Evolutionary conservation across 2,113 vertebrate species (phyloP), one percentile per base, ranked within the genome.

Genomic region (Hystrix brachyura): DNA sequence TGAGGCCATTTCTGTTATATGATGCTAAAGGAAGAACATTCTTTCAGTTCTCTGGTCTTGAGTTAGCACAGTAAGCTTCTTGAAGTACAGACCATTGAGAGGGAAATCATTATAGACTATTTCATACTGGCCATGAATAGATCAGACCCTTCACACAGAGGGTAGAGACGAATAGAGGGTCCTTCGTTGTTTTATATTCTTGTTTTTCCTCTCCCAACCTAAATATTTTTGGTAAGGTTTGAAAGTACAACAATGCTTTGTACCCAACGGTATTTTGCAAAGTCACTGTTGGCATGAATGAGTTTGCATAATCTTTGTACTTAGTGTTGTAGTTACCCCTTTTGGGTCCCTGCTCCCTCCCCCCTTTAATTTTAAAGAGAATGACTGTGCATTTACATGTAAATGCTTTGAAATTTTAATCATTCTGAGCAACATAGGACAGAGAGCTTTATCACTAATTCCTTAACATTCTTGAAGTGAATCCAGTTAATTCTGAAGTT

Each of bases 401-500:
- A 80, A 90, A 59, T 80, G 7, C 27, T 93, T 79, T 85, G 25
- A 48, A 38, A 38, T 85, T 93, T 92, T 78, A 53, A 55, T 91
- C 84, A 84, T 78, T 57, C n/a, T 67, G n/a, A 72, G 21, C 53
- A 92, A 3, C n/a, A 12, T 71, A 71, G 32, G 29, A 60, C 43
- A 64, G 62, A 51, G 38, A 64, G 38, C 34, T 78, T 95, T 69
- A 69, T 57, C 72, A 62, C 4, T 79, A 51, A 72, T 48, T 65
- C n/a, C 57, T 93, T 87, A 38, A 51, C 83, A 18, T 29, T 93
- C 59, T 69, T 76, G 29, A 7, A 55, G 34, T 67, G 67, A 65
- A 46, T 74, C 19, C 69, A 34, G 59, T 15, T 27, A n/a, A 83
- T 93, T 93, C n/a, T 95, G 55, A 94, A 92, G 79, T 59, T 88